These are phyloP conservation scores for Theodoxus fluviatilis DNA, from an alignment of 2,888 invertebrate genomes.

Conservation along the genomic window DNA sequence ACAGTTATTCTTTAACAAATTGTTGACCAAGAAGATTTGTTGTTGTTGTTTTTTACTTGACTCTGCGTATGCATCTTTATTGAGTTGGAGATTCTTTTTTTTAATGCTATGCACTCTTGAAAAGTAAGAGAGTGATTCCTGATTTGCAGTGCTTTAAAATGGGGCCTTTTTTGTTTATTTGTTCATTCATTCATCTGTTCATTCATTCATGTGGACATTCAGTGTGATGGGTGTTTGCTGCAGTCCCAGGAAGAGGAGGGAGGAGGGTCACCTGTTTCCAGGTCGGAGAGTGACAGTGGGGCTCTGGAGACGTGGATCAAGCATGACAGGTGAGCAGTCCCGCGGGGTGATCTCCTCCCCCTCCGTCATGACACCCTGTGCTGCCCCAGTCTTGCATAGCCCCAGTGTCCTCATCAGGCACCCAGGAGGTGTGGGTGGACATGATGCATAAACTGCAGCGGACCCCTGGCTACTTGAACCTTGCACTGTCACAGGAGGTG, in stretches of 20 bases:
- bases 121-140: neutral
- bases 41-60: neutral
- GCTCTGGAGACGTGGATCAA: conserved; percentile 59
- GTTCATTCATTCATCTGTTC: neutral
- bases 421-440: too few species aligned
- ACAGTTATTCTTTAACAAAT: too few species aligned
- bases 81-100: neutral
- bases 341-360: too few species aligned
- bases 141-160: neutral
- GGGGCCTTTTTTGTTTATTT: neutral
- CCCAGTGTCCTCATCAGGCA: too few species aligned
- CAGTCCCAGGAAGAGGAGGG: conserved; percentile 25
- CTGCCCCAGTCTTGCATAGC: too few species aligned
- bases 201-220: conserved; percentile 4
- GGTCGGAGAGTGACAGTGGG: conserved; percentile 39
- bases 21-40: too few species aligned
- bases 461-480: too few species aligned
- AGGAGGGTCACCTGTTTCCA: conserved; percentile 25
- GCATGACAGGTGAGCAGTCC: conserved; percentile 62
- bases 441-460: too few species aligned
- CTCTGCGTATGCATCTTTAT: neutral
- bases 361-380: too few species aligned
- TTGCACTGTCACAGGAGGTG: too few species aligned
- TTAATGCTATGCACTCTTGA: neutral
- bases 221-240: too few species aligned